Evolutionary conservation across 2,113 vertebrate genomes (phyloP).

Genomic region (Phyllostomus discolor): DNA sequence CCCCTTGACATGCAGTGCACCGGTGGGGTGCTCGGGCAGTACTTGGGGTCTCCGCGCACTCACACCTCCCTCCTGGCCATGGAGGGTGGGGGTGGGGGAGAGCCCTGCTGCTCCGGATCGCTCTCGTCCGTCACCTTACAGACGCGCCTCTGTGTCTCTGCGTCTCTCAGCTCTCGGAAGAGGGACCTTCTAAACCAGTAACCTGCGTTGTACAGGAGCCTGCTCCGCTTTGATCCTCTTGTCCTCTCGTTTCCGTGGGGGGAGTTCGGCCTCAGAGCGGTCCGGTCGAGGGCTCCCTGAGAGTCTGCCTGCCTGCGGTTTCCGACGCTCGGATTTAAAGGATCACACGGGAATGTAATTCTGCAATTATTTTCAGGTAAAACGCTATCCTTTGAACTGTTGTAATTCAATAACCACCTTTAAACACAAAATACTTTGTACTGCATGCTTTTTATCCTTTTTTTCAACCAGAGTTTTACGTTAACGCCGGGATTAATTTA

Average conservation of each 20-base stretch:
- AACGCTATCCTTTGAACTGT: background rate
- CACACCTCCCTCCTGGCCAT: too few species aligned
- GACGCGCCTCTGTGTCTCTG: background rate
- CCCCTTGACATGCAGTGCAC: background rate
- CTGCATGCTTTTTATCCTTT: background rate
- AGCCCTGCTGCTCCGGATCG: background rate
- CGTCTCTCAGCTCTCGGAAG: constrained; percentile 14
- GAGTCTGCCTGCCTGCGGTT: background rate
- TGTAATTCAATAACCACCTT: background rate
- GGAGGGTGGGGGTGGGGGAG: too few species aligned
- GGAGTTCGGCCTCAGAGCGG: background rate
- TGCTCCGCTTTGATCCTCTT: background rate
- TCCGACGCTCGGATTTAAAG: background rate
- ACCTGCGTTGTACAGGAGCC: background rate
- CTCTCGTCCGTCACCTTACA: background rate
- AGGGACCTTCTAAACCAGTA: background rate
- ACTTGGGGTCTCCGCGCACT: too few species aligned
- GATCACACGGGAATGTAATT: background rate
- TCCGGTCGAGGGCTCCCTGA: background rate
- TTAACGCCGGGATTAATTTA: background rate
- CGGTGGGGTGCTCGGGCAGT: too few species aligned
- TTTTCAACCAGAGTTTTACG: background rate
- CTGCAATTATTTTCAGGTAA: background rate
- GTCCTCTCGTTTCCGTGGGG: background rate
- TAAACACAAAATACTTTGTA: background rate